Evolutionary conservation across 2,888 invertebrate genomes (phyloP).

Genomic region (Dicyrtomina minuta): DNA sequence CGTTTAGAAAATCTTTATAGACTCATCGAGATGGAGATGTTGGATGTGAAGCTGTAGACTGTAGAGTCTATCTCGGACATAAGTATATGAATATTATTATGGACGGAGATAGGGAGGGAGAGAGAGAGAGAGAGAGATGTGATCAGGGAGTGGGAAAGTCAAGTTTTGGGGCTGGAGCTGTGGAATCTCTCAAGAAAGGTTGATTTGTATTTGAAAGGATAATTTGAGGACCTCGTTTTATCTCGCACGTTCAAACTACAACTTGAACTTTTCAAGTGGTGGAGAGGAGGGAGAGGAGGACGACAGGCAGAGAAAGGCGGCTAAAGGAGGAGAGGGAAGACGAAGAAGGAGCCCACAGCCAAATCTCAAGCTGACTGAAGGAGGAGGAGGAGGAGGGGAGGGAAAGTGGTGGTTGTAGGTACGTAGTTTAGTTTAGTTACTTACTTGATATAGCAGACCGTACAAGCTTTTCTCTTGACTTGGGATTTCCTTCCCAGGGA

Average conservation of each 20-base stretch:
- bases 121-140: conserved; percentile 1
- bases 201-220: conserved; percentile 37
- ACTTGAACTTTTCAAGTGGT: background rate
- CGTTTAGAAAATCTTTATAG: background rate
- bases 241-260: conserved; percentile 23
- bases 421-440: too few relatives aligned
- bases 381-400: too few relatives aligned
- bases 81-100: too few relatives aligned
- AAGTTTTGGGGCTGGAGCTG: too few relatives aligned
- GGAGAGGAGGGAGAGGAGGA: background rate
- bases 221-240: conserved; percentile 36
- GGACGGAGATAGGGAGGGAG: background rate
- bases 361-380: too few relatives aligned
- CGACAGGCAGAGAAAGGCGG: background rate
- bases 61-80: too few relatives aligned
- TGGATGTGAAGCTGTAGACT: too few relatives aligned
- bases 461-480: too few relatives aligned
- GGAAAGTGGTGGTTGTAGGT: too few relatives aligned
- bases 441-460: too few relatives aligned
- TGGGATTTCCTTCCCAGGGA: too few relatives aligned
- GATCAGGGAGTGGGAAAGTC: background rate
- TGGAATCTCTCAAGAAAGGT: conserved; percentile 27
- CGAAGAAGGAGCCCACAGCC: too few relatives aligned
- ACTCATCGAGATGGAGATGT: background rate
- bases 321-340: background rate